Evolutionary conservation across 2,113 vertebrate species (phyloP), one percentile per base, ranked within the genome.

Genomic region (Salminus brasiliensis): DNA sequence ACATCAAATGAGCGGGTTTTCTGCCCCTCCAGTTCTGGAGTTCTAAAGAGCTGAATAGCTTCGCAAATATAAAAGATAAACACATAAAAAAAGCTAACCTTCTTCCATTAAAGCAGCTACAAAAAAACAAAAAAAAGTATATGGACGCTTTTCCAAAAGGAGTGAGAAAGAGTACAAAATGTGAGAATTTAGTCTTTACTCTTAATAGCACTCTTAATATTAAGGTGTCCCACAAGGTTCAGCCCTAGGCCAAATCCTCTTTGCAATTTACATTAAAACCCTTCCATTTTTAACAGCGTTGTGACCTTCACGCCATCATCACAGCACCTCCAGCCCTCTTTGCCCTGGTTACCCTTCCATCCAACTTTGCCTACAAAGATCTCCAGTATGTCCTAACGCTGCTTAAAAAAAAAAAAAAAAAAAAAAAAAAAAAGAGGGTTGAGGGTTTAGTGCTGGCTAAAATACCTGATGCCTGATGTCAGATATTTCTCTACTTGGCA

Each of bases 1-100:
- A 85, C 85, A 88, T 84, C 80, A 84, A 66, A 87, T 79, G 76
- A 78, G 70, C 65, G 27, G 30, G 71, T 80, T 76, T 84, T 16
- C 70, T 49, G 16, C 30, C 27, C 67, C 30, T 67, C 67, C 49
- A 69, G 71, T 70, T 63, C 71, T 52, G 63, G 52, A 83, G 29
- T 34, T 63, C 16, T 34, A 66, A 66, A 72, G 55, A 36, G 63
- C 79, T 39, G 72, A 72, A 72, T 49, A n/a, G 43, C 68, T 59
- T 72, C 59, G 53, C 29, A n/a, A 66, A 65, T 36, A 65, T 5
- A 34, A 32, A 71, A 49, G 29, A 62, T 32, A 59, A 53, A 45
- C 66, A 45, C 34, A 9, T 71, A 23, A 53, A n/a, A 13, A 23
- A 25, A 23, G 2, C 13, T 66, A 18, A 34, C 60, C 62, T 21